Evolutionary conservation across 2,888 invertebrate species (phyloP).

Genomic region (Panorpa germanica): DNA sequence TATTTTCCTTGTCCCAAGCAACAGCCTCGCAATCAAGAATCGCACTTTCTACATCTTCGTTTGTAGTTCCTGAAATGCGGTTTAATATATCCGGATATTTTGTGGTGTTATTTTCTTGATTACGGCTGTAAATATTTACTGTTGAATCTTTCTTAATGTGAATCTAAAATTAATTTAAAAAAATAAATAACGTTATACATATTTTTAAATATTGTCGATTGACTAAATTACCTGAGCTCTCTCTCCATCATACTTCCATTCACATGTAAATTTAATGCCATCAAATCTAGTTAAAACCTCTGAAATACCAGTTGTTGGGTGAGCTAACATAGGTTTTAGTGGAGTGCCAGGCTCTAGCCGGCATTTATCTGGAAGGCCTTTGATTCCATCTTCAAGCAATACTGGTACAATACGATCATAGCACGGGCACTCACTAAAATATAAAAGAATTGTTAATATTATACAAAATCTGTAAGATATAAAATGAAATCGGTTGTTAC

Average conservation of each 20-base stretch:
- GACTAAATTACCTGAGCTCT: conserved; percentile 74
- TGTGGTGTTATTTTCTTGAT: conserved; percentile 83
- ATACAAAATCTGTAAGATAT: conserved; percentile 4
- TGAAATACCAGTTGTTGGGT: conserved; percentile 86
- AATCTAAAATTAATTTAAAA: conserved; percentile 30
- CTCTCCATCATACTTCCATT: conserved; percentile 99
- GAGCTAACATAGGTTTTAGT: conserved; percentile 95
- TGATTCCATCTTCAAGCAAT: conserved; percentile 56
- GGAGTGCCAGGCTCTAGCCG: conserved; percentile 83
- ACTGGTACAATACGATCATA: conserved; percentile 71
- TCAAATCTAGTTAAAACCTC: conserved; percentile 75
- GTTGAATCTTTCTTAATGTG: conserved; percentile 46
- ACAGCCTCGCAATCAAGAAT: conserved; percentile 95
- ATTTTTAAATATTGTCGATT: background rate
- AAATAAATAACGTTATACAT: conserved; percentile 1
- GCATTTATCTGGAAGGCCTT: conserved; percentile 57
- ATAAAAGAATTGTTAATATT: conserved; percentile 8
- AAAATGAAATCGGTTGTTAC: conserved; percentile 24
- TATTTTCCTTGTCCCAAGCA: conserved; percentile 77
- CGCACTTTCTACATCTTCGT: conserved; percentile 47
- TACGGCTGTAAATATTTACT: conserved; percentile 79
- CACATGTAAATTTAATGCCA: conserved; percentile 81
- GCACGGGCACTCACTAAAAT: conserved; percentile 79
- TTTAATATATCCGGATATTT: conserved; percentile 92
- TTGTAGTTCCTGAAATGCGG: conserved; percentile 38